These are phyloP conservation scores for Poecilia latipinna DNA, from an alignment of 2,113 vertebrate species.

Conservation along the genomic window DNA sequence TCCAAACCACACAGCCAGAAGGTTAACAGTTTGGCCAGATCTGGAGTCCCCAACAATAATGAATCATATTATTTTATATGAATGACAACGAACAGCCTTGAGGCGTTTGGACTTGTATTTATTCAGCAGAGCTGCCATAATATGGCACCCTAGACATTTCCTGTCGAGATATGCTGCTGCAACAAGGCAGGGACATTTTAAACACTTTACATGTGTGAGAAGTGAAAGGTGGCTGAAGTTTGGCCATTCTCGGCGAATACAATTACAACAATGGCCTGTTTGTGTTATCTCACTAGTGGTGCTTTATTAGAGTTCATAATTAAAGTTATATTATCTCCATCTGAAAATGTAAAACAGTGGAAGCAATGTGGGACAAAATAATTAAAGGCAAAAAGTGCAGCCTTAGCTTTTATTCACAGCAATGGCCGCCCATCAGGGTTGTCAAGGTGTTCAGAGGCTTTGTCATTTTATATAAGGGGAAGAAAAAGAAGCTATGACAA, in stretches of 20 bases:
- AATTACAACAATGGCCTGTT: constrained; percentile 16
- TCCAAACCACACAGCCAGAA: constrained; percentile 61
- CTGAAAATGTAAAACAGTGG: background rate
- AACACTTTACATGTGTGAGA: constrained; percentile 47
- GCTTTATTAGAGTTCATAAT: background rate
- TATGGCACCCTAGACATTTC: constrained; percentile 57
- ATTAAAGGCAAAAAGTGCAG: background rate
- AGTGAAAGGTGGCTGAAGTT: constrained; percentile 43
- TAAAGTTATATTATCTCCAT: background rate
- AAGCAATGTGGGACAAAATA: background rate
- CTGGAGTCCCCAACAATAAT: constrained; percentile 62
- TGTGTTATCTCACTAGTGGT: background rate
- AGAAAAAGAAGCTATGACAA: background rate
- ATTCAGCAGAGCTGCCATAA: constrained; percentile 69
- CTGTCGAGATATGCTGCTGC: constrained; percentile 57
- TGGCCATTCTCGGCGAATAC: constrained; percentile 9
- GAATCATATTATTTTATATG: constrained; percentile 72
- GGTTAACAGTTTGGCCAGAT: constrained; percentile 73
- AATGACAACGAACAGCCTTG: constrained; percentile 69
- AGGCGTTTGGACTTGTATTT: constrained; percentile 74
- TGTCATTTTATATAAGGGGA: background rate
- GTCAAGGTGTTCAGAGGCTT: background rate
- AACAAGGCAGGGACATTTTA: constrained; percentile 41
- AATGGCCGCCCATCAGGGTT: background rate
- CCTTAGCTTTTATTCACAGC: background rate